Base-by-base conservation (phyloP, 1,140 invertebrate species). In the Mamestra configurata region DNA sequence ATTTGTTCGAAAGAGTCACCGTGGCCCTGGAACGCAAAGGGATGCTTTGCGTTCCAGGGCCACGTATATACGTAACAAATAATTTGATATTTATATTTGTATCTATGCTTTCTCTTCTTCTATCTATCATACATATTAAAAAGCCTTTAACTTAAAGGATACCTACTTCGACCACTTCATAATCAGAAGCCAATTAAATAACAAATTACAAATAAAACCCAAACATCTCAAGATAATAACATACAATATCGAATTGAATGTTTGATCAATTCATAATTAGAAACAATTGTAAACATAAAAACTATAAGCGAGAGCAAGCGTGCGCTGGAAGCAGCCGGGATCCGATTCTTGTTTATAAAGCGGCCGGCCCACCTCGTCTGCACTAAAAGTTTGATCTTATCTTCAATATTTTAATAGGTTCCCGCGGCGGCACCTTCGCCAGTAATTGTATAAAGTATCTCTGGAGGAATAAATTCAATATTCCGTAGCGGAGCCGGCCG, bases 351-450 rank as follows among this genome's bases (percentile, higher is more conserved):
- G 90, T 92, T 91, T 89, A 90, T 88, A 87, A 85, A 72, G 80
- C 79, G 88, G 84, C 86, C 90, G 79, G 88, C 91, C 91, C 88
- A 92, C 89, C 88, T 90, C 89, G 83, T 89, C 89, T 84, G 84
- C 84, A 91, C 88, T 91, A 90, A 91, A 90, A 91, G 87, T 89
- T 82, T 84, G 93, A 94, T 94, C 87, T 93, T 94, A 94, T 94
- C 93, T 91, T 75, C 84, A 83, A 91, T 90, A 92, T 91, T 94
- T 93, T 93, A 93, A 94, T 94, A 92, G 90, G 89, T 93, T 94
- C 90, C 89, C 90, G 89, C 86, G 86, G 92, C 87, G 89, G 89
- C 90, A 91, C 88, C 89, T 89, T 82, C 85, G 83, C 83, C 87
- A 82, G 87, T 92, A 93, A 92, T 92, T 92, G 89, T 90, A 89